phyloP scores from a whole-genome alignment of 2,888 invertebrate species.

The Keiferia lycopersicella region DNA sequence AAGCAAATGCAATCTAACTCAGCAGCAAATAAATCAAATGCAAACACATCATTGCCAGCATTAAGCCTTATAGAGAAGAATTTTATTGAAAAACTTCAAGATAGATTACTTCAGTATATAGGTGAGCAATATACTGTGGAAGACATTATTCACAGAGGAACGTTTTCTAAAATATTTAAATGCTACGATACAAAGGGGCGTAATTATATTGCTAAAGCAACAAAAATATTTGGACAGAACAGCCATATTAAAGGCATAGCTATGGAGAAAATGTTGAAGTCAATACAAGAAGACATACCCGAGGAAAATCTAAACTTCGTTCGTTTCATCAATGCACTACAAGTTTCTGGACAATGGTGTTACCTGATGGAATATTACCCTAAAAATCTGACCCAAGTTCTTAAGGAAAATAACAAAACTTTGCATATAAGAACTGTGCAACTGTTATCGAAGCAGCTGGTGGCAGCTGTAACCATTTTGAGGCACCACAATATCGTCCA shows the following conservation, averaged over 20 bases:
- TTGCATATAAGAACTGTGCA: slow-evolving; percentile 54
- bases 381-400: slow-evolving; percentile 45
- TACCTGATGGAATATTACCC: slow-evolving; percentile 59
- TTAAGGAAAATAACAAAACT: slow-evolving; percentile 36
- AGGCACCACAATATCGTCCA: slow-evolving; percentile 54
- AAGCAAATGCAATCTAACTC: background rate
- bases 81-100: background rate
- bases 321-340: slow-evolving; percentile 43
- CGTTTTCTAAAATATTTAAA: slow-evolving; percentile 50
- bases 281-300: slow-evolving; percentile 44
- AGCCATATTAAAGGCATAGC: slow-evolving; percentile 24
- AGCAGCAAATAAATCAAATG: background rate
- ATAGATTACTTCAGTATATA: background rate
- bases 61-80: background rate
- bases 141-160: slow-evolving; percentile 31
- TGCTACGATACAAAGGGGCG: slow-evolving; percentile 40
- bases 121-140: background rate
- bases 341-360: slow-evolving; percentile 42
- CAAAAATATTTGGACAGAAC: slow-evolving; percentile 39
- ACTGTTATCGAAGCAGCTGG: slow-evolving; percentile 51
- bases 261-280: slow-evolving; percentile 42
- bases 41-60: too few species aligned
- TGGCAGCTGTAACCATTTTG: slow-evolving; percentile 52
- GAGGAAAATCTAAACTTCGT: slow-evolving; percentile 43
- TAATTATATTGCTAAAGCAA: slow-evolving; percentile 48